Conservation (phyloP, 2,113 vertebrate genomes). For the Phoxinus phoxinus region DNA sequence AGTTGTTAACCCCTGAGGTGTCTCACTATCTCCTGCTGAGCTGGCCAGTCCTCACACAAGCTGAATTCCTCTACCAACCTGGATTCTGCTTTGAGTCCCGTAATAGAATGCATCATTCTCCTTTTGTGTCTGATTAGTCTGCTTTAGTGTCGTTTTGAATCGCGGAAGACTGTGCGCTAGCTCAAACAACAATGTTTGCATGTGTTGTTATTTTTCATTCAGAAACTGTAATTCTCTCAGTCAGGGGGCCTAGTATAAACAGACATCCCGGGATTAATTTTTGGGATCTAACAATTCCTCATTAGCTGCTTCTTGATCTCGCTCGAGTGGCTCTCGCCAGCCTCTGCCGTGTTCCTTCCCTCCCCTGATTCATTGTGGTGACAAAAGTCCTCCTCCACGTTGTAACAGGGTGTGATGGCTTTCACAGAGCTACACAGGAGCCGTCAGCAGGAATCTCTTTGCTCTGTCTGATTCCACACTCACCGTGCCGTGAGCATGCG, state of each 20-base stretch:
- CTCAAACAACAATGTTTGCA: constrained; percentile 10
- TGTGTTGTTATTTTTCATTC: not conserved
- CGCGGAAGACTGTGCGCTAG: not conserved
- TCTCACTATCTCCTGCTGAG: constrained; percentile 10
- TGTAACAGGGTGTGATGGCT: constrained; percentile 54
- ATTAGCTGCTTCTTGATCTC: constrained; percentile 51
- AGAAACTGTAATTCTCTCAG: constrained; percentile 18
- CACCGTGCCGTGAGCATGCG: constrained; percentile 33
- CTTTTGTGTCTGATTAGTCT: constrained; percentile 24
- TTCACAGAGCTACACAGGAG: constrained; percentile 55
- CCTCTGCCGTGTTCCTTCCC: constrained; percentile 40
- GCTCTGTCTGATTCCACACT: constrained; percentile 42
- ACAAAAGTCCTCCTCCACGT: constrained; percentile 56
- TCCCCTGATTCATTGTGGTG: constrained; percentile 52
- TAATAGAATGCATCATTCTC: not conserved
- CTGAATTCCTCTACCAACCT: not conserved
- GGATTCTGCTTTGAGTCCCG: not conserved
- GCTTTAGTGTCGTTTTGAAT: not conserved
- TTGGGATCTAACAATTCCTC: constrained; percentile 47
- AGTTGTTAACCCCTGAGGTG: constrained; percentile 41
- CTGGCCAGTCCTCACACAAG: not conserved
- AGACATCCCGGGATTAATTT: constrained; percentile 35
- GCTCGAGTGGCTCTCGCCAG: constrained; percentile 50
- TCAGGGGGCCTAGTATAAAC: constrained; percentile 29
- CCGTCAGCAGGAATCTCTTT: constrained; percentile 50